Evolutionary conservation across 2,113 vertebrate genomes (phyloP).

Genomic region (Dendrocopos noguchii): DNA sequence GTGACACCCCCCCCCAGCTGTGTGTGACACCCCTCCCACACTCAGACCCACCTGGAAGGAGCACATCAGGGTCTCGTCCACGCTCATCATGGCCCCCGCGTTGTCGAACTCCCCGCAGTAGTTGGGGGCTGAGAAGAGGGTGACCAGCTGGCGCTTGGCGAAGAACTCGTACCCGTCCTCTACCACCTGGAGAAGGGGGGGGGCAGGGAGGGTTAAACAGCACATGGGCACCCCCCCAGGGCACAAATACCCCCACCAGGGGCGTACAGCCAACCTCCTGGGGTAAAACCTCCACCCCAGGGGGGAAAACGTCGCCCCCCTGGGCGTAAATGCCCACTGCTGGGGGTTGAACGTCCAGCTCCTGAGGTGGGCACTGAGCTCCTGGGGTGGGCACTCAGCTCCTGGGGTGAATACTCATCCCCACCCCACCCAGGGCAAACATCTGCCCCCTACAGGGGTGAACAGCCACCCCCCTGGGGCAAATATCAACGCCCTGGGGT

Average conservation of each 20-base stretch:
- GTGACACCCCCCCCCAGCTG: background rate
- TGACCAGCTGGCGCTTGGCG: slow-evolving; percentile 95
- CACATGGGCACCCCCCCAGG: background rate
- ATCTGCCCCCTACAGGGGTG: too few species aligned
- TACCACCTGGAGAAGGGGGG: slow-evolving; percentile 80
- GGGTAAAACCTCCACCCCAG: background rate
- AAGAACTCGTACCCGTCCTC: slow-evolving; percentile 98
- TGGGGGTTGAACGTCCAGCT: background rate
- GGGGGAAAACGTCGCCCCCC: background rate
- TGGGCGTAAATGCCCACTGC: background rate
- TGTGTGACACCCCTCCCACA: background rate
- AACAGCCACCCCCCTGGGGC: too few species aligned
- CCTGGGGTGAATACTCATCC: background rate
- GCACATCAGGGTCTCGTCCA: slow-evolving; percentile 96
- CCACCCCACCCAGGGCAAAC: too few species aligned
- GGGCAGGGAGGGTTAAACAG: background rate
- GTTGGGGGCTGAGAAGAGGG: slow-evolving; percentile 95
- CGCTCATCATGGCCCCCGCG: slow-evolving; percentile 96
- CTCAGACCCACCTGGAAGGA: slow-evolving; percentile 88
- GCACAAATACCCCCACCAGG: background rate
- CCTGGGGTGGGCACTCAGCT: too few species aligned
- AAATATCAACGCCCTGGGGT: too few species aligned
- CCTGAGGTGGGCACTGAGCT: too few species aligned
- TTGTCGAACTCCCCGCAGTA: slow-evolving; percentile 98
- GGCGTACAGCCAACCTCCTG: background rate